phyloP scores from a whole-genome alignment of 2,113 vertebrate species.

The Ammospiza nelsoni region DNA sequence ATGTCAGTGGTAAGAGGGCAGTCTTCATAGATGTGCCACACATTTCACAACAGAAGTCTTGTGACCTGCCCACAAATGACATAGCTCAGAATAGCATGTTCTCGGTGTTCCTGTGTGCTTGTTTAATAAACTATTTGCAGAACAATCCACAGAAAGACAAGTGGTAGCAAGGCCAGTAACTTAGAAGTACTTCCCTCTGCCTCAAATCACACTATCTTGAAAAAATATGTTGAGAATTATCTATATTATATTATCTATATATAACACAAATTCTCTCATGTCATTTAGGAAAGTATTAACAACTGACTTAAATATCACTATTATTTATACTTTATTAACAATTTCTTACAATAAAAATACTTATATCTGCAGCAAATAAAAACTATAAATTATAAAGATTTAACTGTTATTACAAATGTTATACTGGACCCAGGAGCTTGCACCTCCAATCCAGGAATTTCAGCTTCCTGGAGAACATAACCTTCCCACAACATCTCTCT shows the following conservation, averaged over 20 bases:
- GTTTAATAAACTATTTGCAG: neutral
- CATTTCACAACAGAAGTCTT: constrained; percentile 93
- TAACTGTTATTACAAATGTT: neutral
- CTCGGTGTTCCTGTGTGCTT: neutral
- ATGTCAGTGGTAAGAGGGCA: constrained; percentile 84
- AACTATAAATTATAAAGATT: neutral
- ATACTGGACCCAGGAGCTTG: neutral
- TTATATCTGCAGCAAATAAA: neutral
- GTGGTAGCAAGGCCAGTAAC: neutral
- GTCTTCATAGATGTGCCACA: constrained; percentile 88
- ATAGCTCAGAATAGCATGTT: constrained; percentile 16
- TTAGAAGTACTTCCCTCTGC: neutral
- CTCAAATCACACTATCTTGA: neutral
- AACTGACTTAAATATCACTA: neutral
- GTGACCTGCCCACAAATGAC: constrained; percentile 81
- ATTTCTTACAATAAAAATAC: neutral
- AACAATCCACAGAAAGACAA: neutral
- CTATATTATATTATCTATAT: neutral
- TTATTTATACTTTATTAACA: neutral
- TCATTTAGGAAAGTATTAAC: neutral
- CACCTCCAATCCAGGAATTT: neutral
- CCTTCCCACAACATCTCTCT: neutral
- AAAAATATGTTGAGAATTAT: neutral
- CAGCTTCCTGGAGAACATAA: neutral
- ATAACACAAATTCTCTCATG: neutral